Base-by-base conservation (phyloP, 2,888 invertebrate genomes). In the Cheilosia pagana region DNA sequence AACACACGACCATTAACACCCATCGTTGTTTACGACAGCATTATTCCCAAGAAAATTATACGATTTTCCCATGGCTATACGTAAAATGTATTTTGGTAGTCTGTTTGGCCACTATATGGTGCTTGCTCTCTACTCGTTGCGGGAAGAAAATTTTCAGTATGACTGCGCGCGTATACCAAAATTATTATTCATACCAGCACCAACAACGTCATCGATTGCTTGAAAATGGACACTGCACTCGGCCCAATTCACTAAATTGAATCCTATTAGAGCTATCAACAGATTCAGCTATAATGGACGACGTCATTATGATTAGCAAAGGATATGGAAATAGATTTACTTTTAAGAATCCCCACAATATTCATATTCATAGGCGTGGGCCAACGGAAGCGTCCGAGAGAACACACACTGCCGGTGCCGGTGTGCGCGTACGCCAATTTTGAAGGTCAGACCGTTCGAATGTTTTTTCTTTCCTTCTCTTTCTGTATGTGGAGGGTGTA, bases 21-120 rank as follows among this genome's bases (percentile, higher is more conserved):
- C 57, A 76, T 52, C 76, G 45, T 43, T 81, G 70, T 81, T 81
- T 81, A 76, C 63, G 76, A 63, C 45, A 70, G 2, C 52, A 53
- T 48, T 57, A 63, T 81, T 81, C 52, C 43, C 45, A 52, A 23
- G 52, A 28, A 76, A 76, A 70, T 45, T 57, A 31, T 62, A 62
- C 57, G 63, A 75, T 65, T 65, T 75, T 75, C 60, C 81, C 62
- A 43, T 35, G 35, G 35, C 35, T 35, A 35, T 12, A 65, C 70
- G 59, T 48, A 71, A 81, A 45, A 52, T 62, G 10, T 45, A 63
- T 52, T 43, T 62, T 39, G 25, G 62, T 41, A 68, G 75, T 48
- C 62, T 28, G 50, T 23, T 14, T 41, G 43, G 50, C 48, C 60
- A 21, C 45, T 28, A n/a, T n/a, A n/a, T n/a, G 4, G 43, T 7